A percentile compares a stretch with the other conserved stretches of the same genome.
Evolutionary conservation across 2,888 invertebrate species (phyloP).

Genomic region (Polymixis lichenea): DNA sequence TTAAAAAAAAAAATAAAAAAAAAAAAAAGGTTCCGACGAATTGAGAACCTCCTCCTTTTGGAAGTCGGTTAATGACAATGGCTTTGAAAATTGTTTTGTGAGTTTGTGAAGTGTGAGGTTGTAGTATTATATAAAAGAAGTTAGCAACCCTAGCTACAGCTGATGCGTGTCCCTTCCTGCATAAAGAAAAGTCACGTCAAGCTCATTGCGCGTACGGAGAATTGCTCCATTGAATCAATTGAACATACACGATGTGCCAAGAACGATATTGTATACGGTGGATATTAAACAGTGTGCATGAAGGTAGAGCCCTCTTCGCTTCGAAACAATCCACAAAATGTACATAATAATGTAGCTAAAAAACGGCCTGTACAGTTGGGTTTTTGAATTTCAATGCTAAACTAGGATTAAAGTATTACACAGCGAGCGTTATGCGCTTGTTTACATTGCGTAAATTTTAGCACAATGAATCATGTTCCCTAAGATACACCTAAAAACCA

Average conservation of each 20-base stretch:
- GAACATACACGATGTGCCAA: conserved; percentile 40
- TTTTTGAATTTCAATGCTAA: conserved; percentile 29
- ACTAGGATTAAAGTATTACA: conserved; percentile 27
- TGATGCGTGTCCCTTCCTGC: conserved; percentile 12
- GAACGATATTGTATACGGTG: conserved; percentile 25
- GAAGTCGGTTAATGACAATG: no score
- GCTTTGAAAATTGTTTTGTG: no score
- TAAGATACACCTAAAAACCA: neutral
- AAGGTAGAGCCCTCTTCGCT: conserved; percentile 50
- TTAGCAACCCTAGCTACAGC: neutral
- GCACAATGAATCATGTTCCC: conserved; percentile 26
- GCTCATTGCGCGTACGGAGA: conserved; percentile 14
- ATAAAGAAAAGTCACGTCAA: conserved; percentile 21
- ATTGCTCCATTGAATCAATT: conserved; percentile 42
- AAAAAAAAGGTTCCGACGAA: no score
- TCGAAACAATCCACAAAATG: conserved; percentile 62
- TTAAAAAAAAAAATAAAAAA: no score
- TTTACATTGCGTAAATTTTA: conserved; percentile 28
- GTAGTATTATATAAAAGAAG: no score
- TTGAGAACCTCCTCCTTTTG: no score
- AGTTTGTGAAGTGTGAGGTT: no score
- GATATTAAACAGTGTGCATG: conserved; percentile 29
- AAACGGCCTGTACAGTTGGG: neutral
- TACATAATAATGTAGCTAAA: neutral
- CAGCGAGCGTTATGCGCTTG: neutral